Evolutionary conservation across 2,888 invertebrate species (phyloP), one percentile per base, ranked within the genome.

Genomic region (Leptinotarsa tumamoca): DNA sequence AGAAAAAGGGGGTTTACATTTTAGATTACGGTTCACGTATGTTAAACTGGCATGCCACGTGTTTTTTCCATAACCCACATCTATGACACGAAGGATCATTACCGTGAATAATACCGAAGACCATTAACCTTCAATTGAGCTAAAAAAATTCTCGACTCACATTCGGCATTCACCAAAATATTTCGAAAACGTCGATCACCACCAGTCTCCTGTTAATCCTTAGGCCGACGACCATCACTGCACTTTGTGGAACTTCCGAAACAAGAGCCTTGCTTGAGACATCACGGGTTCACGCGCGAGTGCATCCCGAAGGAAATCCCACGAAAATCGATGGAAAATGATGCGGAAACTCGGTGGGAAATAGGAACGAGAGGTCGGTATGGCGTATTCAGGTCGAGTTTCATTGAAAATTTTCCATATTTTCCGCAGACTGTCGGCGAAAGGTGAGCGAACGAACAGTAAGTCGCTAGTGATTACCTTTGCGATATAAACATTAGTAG

Each of bases 161-260:
- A n/a, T 71, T 56, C 4, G n/a, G 13, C 15, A 33, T 63, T 76
- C 49, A 69, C 58, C 68, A 75, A 70, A 54, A 68, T 80, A 82
- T 82, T 80, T 81, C 81, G 74, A 81, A 82, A 68, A 81, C 81
- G 54, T 82, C 82, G 17, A 80, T 80, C 56, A 81, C 77, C 74
- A 83, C 77, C 69, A 82, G 76, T 71, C 81, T 82, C 74, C 80
- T 80, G 74, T 83, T 82, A 73, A 76, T 79, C 75, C 82, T 74
- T 63, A 78, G 77, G 67, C 80, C 80, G 58, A 75, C 79, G 72
- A 81, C 80, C 84, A 84, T 84, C 81, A 79, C 78, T 79, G 79
- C 81, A 78, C 75, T 74, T 81, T 76, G 76, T 75, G 73, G 70
- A 72, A 77, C 27, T 56, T 69, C 14, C 51, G 21, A 51, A 68